Percentiles rank a stretch among this genome's conserved stretches.
These are phyloP conservation scores for Hapalemur alaotrensis DNA, from an alignment of 2,797 vertebrate species.

Conservation along the genomic window DNA sequence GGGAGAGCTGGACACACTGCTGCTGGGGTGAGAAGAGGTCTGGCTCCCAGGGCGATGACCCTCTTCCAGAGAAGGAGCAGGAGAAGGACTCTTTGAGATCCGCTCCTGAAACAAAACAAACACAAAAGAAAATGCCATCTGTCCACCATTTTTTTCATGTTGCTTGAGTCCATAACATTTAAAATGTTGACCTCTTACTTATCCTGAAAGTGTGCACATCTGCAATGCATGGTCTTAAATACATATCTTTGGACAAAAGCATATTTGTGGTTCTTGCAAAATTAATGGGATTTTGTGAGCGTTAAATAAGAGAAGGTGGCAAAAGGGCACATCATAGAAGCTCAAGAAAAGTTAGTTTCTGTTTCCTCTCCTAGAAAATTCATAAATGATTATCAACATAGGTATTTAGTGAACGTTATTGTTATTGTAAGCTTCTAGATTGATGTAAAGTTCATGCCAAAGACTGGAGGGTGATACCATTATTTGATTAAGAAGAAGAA, in stretches of 20 bases:
- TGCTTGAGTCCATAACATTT: neutral
- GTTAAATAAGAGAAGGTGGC: neutral
- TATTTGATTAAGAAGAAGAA: neutral
- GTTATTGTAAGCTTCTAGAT: neutral
- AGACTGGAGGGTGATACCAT: neutral
- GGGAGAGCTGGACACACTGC: slow-evolving; percentile 93
- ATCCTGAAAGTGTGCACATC: neutral
- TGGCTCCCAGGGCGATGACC: slow-evolving; percentile 89
- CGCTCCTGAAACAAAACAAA: slow-evolving; percentile 87
- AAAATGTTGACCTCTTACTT: neutral
- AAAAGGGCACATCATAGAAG: neutral
- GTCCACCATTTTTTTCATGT: neutral
- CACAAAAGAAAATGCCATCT: slow-evolving; percentile 1
- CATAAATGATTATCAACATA: neutral
- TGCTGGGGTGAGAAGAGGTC: slow-evolving; percentile 91
- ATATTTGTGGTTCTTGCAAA: neutral
- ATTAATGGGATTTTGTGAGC: neutral
- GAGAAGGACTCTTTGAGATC: slow-evolving; percentile 93
- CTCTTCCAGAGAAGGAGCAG: slow-evolving; percentile 91
- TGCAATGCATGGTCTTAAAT: neutral
- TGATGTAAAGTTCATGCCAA: neutral
- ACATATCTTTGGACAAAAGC: neutral
- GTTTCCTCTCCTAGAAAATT: neutral
- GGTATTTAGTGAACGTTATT: neutral
- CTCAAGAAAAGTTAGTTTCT: neutral